phyloP scores from a whole-genome alignment of 1,140 invertebrate genomes.

The Drosophila repletoides region DNA sequence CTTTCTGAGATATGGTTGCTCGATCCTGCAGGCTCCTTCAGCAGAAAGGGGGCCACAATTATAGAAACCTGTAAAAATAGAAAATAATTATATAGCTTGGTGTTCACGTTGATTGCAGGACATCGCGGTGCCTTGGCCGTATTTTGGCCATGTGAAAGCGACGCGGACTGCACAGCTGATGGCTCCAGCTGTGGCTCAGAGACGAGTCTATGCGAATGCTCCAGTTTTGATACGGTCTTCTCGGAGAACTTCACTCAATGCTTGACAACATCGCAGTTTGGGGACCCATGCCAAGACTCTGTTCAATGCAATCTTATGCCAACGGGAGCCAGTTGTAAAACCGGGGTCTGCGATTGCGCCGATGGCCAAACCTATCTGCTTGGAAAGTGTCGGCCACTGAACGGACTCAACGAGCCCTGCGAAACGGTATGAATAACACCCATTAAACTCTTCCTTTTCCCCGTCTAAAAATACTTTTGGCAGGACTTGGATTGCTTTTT shows the following conservation, averaged over 20 bases:
- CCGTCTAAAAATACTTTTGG: no score
- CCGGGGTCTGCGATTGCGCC: constrained; percentile 81
- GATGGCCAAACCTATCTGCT: constrained; percentile 78
- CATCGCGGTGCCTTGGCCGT: constrained; percentile 58
- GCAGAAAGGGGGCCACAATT: not conserved
- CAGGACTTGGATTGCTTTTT: constrained; percentile 81
- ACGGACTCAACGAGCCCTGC: constrained; percentile 68
- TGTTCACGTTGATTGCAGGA: constrained; percentile 36
- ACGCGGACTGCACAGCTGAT: constrained; percentile 70
- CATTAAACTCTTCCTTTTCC: no score
- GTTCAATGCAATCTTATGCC: constrained; percentile 82
- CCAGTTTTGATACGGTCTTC: constrained; percentile 63
- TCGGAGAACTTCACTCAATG: constrained; percentile 67
- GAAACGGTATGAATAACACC: constrained; percentile 41
- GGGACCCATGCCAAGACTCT: constrained; percentile 75
- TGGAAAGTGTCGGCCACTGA: constrained; percentile 76
- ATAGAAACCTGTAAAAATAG: not conserved
- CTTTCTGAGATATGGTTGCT: no score
- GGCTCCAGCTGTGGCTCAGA: constrained; percentile 58
- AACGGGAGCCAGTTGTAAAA: constrained; percentile 82
- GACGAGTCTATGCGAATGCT: constrained; percentile 58
- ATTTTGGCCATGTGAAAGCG: constrained; percentile 75
- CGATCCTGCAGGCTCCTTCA: no score
- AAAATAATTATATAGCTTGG: not conserved
- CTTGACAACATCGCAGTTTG: constrained; percentile 74